Base-by-base conservation (phyloP, 2,888 invertebrate genomes). In the Eugnorisma glareosa region DNA sequence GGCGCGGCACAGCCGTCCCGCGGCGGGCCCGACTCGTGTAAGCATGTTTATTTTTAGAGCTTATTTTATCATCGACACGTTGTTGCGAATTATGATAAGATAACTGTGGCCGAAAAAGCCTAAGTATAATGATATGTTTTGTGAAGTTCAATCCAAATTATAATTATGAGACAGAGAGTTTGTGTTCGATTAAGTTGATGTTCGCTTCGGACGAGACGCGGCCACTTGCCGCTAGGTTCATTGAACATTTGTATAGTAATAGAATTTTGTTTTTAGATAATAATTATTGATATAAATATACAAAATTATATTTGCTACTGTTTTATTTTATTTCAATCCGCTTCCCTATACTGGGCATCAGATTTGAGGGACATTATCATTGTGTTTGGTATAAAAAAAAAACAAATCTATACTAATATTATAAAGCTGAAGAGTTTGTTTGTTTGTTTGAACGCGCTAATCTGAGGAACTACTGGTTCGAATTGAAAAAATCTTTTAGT, bases 251-350 rank as follows among this genome's bases (percentile, higher is more conserved):
- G 92, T 94, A 93, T 89, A 91, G 86, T 89, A 89, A 92, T 87
- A 91, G 88, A 90, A 88, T 86, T 92, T 91, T 90, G 91, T 92
- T 93, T 89, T 91, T 94, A 94, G 94, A 92, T 91, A 86, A 89
- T 93, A 93, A 93, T 92, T 93, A 94, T 93, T 93, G 92, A 93
- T 94, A 94, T 91, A 92, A 95, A 95, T 95, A 95, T 94, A 95
- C 93, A 94, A 91, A 90, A 93, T 89, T 95, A 95, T 95, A 95
- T 95, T 95, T 95, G 92, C 92, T 91, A 78, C 79, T 82, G 83
- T 93, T 93, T 93, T 89, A 90, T 92, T 93, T 77, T 77, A 82
- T 79, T 75, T 73, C 8, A 18, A 45, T 43, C 28, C 13, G 31
- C 7, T 40, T 15, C n/a, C n/a, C 18, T 64, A 8, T 8, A 15